These are phyloP conservation scores for Barypeithes pellucidus DNA, from an alignment of 2,888 invertebrate species.

Conservation along the genomic window DNA sequence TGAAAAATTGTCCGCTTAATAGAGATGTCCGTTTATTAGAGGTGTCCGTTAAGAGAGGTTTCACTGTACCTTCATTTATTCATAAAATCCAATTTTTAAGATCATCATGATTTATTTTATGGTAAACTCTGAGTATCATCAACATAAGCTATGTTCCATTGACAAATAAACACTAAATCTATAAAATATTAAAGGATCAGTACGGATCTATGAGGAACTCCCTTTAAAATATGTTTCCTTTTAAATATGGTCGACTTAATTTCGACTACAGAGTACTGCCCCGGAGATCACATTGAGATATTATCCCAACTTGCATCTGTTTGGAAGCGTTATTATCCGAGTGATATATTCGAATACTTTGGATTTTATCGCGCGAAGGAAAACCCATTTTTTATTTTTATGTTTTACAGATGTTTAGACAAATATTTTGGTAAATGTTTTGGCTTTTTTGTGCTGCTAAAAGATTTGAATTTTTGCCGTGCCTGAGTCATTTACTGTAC, in stretches of 20 bases:
- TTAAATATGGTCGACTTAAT: background rate
- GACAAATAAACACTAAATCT: too few species aligned
- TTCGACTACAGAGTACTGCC: conserved; percentile 34
- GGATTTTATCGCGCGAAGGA: conserved; percentile 55
- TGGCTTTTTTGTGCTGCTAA: conserved; percentile 6
- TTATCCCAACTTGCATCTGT: conserved; percentile 54
- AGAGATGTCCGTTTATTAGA: too few species aligned
- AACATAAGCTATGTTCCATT: too few species aligned
- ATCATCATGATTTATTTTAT: too few species aligned
- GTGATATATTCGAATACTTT: conserved; percentile 54
- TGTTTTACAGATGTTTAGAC: conserved; percentile 55
- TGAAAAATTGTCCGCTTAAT: too few species aligned
- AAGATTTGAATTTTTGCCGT: conserved; percentile 4
- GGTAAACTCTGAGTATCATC: too few species aligned
- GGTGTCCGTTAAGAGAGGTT: too few species aligned
- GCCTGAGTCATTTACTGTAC: conserved; percentile 11
- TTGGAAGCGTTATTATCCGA: conserved; percentile 53
- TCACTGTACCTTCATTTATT: too few species aligned
- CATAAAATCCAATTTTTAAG: too few species aligned
- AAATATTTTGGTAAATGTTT: conserved; percentile 52
- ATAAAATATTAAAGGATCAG: too few species aligned
- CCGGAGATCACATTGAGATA: conserved; percentile 52
- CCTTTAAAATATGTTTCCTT: too few species aligned
- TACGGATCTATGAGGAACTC: too few species aligned
- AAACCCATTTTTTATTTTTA: conserved; percentile 55